Evolutionary conservation across 1,140 invertebrate genomes (phyloP).

Genomic region (Pseudoatta argentina): DNA sequence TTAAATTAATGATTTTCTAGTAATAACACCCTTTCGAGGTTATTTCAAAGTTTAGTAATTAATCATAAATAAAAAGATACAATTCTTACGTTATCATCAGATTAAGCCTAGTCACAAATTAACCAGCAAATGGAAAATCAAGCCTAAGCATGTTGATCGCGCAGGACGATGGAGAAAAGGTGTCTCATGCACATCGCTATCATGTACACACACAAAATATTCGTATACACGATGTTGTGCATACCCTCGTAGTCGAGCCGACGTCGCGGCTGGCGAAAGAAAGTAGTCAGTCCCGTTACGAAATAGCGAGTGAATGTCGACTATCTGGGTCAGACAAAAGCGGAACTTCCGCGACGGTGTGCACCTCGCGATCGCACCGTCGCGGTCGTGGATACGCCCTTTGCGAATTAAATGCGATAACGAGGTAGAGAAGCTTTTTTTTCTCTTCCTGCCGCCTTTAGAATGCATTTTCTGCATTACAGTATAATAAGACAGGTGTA

Average conservation of each 20-base stretch:
- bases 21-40: too few relatives aligned
- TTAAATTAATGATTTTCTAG: too few relatives aligned
- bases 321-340: constrained; percentile 84
- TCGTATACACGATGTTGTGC: background rate
- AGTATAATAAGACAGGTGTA: too few relatives aligned
- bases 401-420: constrained; percentile 31
- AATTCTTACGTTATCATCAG: too few relatives aligned
- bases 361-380: constrained; percentile 19
- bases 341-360: constrained; percentile 80
- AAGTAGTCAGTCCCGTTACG: constrained; percentile 86
- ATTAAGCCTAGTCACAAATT: too few relatives aligned
- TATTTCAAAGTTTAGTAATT: too few relatives aligned
- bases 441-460: background rate
- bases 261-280: constrained; percentile 77
- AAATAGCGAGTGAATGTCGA: constrained; percentile 85
- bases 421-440: background rate
- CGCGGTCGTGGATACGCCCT: background rate
- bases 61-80: too few relatives aligned
- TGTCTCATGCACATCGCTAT: background rate
- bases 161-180: background rate
- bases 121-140: too few relatives aligned
- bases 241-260: constrained; percentile 46
- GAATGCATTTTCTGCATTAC: background rate
- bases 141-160: background rate
- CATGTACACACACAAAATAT: background rate